Evolutionary conservation across 2,888 invertebrate genomes (phyloP).

Genomic region (Ochropleura plecta): DNA sequence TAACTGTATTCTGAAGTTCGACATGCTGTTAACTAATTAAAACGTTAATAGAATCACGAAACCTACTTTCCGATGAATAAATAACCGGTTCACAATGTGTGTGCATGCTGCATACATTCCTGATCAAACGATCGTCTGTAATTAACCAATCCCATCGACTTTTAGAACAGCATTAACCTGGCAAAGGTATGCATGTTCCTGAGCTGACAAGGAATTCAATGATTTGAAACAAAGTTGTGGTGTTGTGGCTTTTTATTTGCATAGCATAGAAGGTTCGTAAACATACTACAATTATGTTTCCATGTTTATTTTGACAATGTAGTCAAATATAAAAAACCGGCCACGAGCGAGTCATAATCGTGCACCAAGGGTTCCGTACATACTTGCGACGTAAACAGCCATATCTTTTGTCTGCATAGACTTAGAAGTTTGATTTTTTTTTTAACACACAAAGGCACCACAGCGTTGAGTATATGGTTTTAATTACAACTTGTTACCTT

Average conservation of each 20-base stretch:
- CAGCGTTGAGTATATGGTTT: too few species aligned
- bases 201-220: neutral
- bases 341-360: too few species aligned
- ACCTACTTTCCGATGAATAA: constrained; percentile 58
- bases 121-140: constrained; percentile 6
- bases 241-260: neutral
- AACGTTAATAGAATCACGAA: constrained; percentile 49
- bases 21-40: constrained; percentile 50
- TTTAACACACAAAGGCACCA: too few species aligned
- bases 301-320: neutral
- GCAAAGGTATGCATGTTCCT: neutral
- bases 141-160: constrained; percentile 15
- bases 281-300: neutral
- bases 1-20: constrained; percentile 45
- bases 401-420: too few species aligned
- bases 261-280: neutral
- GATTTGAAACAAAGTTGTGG: neutral
- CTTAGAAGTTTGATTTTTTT: too few species aligned
- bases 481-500: too few species aligned
- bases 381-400: too few species aligned
- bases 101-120: constrained; percentile 32
- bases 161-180: constrained; percentile 12
- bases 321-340: neutral
- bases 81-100: constrained; percentile 50
- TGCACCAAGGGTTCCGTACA: too few species aligned